Base-by-base conservation (phyloP, 2,113 vertebrate genomes). In the Halichoeres trimaculatus region DNA sequence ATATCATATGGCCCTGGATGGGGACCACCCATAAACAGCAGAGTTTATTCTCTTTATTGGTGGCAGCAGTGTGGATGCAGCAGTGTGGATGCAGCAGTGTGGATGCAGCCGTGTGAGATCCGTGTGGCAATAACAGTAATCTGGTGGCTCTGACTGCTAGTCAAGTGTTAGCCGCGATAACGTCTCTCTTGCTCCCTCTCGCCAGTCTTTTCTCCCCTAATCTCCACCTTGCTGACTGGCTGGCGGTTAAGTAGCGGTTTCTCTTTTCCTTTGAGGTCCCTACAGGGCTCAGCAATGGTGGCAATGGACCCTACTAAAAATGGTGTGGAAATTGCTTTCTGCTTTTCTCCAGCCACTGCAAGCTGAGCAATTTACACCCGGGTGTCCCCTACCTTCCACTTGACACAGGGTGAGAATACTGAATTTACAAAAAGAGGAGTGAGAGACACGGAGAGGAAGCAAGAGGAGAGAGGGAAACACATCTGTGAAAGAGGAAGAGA, bases 311-410 rank as follows among this genome's bases (percentile, higher is more conserved):
- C 70, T 47, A 51, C 83, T 62, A 83, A 82, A 91, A 87, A 89
- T 83, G 65, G 80, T 87, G 86, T 85, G 87, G 84, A 93, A 93
- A 94, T 94, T 93, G 92, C 91, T 92, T 92, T 90, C 69, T 80
- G 81, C 88, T 76, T 85, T 81, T 85, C 71, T 83, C 67, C 70
- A 84, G 83, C 89, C 75, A 69, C 84, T 30, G 76, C 80, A 86
- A 91, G 80, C 88, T 19, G 73, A 83, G 85, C 90, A 92, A 93
- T 94, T 93, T 93, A 76, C 91, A 90, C 88, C 80, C 26, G 62
- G 80, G 70, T 60, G 67, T 92, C 84, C 83, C 80, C 74, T 68
- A 62, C 80, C 83, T 83, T 81, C 86, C 81, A 83, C 90, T 90
- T 87, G 83, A 90, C 75, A 84, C 67, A 48, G 26, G 78, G 82